Evolutionary conservation across 2,797 vertebrate genomes (phyloP).

Genomic region (Merluccius polli): DNA sequence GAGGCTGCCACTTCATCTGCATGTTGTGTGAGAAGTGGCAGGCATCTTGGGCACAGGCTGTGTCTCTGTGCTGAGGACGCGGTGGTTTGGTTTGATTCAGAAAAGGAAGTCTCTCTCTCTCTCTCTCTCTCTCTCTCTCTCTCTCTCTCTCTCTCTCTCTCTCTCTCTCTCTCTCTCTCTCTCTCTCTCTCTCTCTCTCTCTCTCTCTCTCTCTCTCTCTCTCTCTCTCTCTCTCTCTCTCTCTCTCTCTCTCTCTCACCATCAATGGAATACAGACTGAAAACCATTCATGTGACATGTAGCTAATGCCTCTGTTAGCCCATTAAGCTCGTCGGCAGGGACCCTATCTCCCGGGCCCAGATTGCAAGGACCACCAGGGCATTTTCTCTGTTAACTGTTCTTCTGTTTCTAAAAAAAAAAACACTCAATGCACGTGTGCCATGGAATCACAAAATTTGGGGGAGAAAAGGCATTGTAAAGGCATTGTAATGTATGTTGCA

Average conservation of each 20-base stretch:
- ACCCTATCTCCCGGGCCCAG: background rate
- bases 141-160: too few species aligned
- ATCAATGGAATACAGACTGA: background rate
- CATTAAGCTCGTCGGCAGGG: background rate
- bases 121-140: too few species aligned
- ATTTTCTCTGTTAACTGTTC: background rate
- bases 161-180: too few species aligned
- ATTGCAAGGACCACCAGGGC: background rate
- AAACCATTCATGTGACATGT: background rate
- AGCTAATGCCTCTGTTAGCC: background rate
- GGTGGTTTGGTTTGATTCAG: slow-evolving; percentile 42
- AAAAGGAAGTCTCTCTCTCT: too few species aligned
- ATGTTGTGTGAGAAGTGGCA: slow-evolving; percentile 59
- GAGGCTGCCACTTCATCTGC: slow-evolving; percentile 59
- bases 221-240: too few species aligned
- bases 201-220: too few species aligned
- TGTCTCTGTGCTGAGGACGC: slow-evolving; percentile 25
- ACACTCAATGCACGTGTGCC: slow-evolving; percentile 1
- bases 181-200: too few species aligned
- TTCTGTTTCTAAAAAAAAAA: background rate
- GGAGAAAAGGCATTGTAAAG: slow-evolving; percentile 19
- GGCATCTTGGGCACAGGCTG: slow-evolving; percentile 65
- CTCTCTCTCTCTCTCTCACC: too few species aligned
- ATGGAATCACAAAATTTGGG: slow-evolving; percentile 20
- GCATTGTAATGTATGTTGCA: slow-evolving; percentile 45